A percentile compares a stretch with the other conserved stretches of the same genome.
Conservation (phyloP, 92 coral and sea anemone genomes). For the Blastomussa wellsi region DNA sequence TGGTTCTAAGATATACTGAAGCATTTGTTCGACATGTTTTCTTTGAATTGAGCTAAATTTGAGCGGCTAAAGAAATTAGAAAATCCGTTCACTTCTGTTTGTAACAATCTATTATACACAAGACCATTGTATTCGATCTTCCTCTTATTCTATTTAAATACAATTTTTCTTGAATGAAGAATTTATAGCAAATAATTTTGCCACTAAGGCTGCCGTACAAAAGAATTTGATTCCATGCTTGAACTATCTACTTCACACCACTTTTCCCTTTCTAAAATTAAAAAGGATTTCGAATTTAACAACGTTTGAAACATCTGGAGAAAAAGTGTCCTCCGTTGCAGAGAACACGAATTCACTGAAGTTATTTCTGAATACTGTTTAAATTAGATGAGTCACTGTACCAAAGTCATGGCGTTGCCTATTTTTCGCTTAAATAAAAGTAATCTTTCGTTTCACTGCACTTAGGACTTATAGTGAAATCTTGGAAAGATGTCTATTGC, state of each 20-base stretch:
- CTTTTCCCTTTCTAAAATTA: background rate
- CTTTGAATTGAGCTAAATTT: background rate
- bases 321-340: background rate
- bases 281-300: background rate
- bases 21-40: background rate
- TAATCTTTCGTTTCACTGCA: too few species aligned
- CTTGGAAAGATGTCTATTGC: too few species aligned
- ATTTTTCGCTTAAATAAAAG: background rate
- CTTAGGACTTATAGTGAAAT: too few species aligned
- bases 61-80: background rate
- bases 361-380: background rate
- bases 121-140: background rate
- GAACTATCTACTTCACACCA: background rate
- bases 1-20: background rate
- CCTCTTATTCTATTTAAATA: background rate
- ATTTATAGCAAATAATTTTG: background rate
- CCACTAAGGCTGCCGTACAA: background rate
- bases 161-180: background rate
- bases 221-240: background rate
- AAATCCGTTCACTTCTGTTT: background rate
- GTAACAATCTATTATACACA: too few species aligned
- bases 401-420: background rate
- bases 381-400: background rate
- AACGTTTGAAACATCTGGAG: background rate
- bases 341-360: background rate